Conservation (phyloP, 2,888 invertebrate genomes). For the Hedya salicella region DNA sequence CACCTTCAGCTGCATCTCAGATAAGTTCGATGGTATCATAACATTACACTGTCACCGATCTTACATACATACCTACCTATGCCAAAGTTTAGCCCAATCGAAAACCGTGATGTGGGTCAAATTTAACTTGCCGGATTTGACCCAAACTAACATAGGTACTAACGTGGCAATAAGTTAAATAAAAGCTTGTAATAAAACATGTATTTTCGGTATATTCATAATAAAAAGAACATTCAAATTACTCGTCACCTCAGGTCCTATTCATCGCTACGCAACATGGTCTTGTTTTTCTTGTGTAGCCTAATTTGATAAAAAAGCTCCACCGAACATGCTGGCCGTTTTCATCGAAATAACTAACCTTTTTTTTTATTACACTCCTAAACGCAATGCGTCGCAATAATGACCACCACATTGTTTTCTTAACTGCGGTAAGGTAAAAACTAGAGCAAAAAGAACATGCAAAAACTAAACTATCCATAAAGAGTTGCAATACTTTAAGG, state of each 20-base stretch:
- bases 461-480: constrained; percentile 65
- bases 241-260: neutral
- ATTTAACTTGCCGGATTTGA: too few species aligned
- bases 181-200: too few species aligned
- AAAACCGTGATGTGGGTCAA: too few species aligned
- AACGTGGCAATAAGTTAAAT: too few species aligned
- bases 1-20: too few species aligned
- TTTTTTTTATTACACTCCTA: constrained; percentile 52
- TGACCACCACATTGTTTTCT: constrained; percentile 69
- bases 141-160: too few species aligned
- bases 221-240: neutral
- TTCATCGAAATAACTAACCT: constrained; percentile 48
- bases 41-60: too few species aligned
- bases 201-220: too few species aligned
- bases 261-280: neutral
- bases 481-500: constrained; percentile 71
- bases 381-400: constrained; percentile 52
- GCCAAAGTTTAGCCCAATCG: too few species aligned
- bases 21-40: too few species aligned
- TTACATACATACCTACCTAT: too few species aligned
- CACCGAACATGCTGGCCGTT: constrained; percentile 34
- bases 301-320: constrained; percentile 8
- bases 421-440: constrained; percentile 79
- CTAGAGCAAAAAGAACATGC: constrained; percentile 74
- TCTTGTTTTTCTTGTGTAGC: neutral